Conservation (phyloP, 2,888 invertebrate genomes). For the Chrysomela aeneicollis region DNA sequence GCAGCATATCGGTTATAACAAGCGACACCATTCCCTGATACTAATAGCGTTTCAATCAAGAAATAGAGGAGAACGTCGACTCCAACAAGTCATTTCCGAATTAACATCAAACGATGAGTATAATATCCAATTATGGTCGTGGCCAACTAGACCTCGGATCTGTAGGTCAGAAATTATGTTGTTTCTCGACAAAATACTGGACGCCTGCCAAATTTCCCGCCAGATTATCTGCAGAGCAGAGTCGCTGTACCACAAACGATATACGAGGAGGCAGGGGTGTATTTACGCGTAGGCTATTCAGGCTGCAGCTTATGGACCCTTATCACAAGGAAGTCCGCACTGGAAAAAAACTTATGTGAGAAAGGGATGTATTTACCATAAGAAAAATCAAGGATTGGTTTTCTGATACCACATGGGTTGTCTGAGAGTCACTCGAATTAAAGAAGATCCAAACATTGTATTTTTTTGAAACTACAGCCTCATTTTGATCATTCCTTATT, state of each 20-base stretch:
- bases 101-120: slow-evolving; percentile 55
- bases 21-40: slow-evolving; percentile 22
- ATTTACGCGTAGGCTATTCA: too few relatives aligned
- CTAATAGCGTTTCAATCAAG: slow-evolving; percentile 52
- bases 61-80: slow-evolving; percentile 47
- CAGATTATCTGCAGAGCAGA: background rate
- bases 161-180: slow-evolving; percentile 26
- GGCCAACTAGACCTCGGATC: slow-evolving; percentile 24
- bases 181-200: slow-evolving; percentile 23
- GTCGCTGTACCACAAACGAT: background rate
- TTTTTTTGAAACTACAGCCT: too few relatives aligned
- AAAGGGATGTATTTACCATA: too few relatives aligned
- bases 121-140: slow-evolving; percentile 53
- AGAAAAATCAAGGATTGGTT: too few relatives aligned
- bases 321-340: too few relatives aligned
- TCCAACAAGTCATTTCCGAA: slow-evolving; percentile 51
- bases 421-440: too few relatives aligned
- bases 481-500: too few relatives aligned
- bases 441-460: too few relatives aligned
- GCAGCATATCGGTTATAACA: slow-evolving; percentile 24
- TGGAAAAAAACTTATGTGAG: too few relatives aligned
- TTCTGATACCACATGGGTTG: too few relatives aligned
- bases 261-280: background rate
- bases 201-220: slow-evolving; percentile 20
- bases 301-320: too few relatives aligned